Evolutionary conservation across 2,888 invertebrate genomes (phyloP).

Genomic region (Odontocerum albicorne): DNA sequence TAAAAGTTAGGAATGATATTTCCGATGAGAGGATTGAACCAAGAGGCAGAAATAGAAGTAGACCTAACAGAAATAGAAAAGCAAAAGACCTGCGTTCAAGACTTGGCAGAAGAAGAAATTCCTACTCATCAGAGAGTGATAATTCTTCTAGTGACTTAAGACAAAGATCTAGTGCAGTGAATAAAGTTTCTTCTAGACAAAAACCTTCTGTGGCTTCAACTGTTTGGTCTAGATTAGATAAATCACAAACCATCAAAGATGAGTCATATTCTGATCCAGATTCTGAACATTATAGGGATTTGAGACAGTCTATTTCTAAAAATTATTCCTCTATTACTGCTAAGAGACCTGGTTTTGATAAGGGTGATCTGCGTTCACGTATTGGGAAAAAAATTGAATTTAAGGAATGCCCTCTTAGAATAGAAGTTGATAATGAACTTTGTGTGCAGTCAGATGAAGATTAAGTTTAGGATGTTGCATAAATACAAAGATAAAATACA

Average conservation of each 20-base stretch:
- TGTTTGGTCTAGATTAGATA: conserved; percentile 62
- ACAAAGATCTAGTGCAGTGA: conserved; percentile 52
- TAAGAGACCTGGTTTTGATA: conserved; percentile 25
- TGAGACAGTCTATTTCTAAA: conserved; percentile 40
- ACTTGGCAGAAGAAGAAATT: conserved; percentile 28
- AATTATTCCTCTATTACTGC: not conserved
- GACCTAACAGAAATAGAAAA: not conserved
- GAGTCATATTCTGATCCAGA: conserved; percentile 23
- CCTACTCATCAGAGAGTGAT: conserved; percentile 27
- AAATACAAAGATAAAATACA: no score
- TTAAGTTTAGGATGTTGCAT: no score
- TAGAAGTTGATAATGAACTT: conserved; percentile 54
- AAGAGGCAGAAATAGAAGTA: not conserved
- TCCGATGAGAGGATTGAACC: not conserved
- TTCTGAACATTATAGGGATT: conserved; percentile 39
- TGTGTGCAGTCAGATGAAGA: conserved; percentile 18
- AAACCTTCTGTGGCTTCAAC: conserved; percentile 48
- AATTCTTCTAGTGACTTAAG: conserved; percentile 38
- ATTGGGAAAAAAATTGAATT: conserved; percentile 46
- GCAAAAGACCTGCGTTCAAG: conserved; percentile 13
- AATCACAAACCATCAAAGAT: conserved; percentile 38
- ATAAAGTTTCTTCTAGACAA: conserved; percentile 51
- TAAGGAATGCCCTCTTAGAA: conserved; percentile 40
- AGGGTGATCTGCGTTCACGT: conserved; percentile 46
- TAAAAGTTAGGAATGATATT: conserved; percentile 25